These are phyloP conservation scores for Akabosia matsudoensis DNA, from an alignment of 1,140 invertebrate species.

Conservation along the genomic window DNA sequence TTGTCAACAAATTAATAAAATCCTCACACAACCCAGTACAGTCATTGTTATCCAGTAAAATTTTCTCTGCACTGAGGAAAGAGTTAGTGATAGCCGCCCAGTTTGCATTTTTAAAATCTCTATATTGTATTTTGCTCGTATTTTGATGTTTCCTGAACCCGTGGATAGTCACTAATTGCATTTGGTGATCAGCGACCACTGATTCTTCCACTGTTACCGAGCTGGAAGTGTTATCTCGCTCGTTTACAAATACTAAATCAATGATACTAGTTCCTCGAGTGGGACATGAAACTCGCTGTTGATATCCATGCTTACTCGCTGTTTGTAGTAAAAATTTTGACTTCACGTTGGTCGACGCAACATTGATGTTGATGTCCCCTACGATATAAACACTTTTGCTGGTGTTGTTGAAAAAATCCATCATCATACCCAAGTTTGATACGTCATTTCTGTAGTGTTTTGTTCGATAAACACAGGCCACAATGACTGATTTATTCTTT, in stretches of 20 bases:
- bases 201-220: not conserved
- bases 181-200: not conserved
- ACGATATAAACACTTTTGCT: not conserved
- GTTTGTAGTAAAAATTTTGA: not conserved
- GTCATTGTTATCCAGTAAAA: not conserved
- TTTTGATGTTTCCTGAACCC: not conserved
- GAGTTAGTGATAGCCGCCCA: not conserved
- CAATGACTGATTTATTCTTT: conserved; percentile 3
- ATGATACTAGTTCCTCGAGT: not conserved
- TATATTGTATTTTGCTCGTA: not conserved
- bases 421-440: not conserved
- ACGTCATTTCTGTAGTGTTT: not conserved
- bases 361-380: not conserved
- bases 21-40: not conserved
- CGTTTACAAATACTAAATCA: not conserved
- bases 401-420: not conserved
- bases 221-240: no score
- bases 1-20: not conserved
- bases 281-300: not conserved
- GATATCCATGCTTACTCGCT: not conserved
- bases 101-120: not conserved
- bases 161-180: not conserved
- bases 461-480: not conserved
- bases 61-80: not conserved
- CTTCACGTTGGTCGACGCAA: not conserved